phyloP scores from a whole-genome alignment of 2,797 vertebrate species.

The Gallinago nigripennis region DNA sequence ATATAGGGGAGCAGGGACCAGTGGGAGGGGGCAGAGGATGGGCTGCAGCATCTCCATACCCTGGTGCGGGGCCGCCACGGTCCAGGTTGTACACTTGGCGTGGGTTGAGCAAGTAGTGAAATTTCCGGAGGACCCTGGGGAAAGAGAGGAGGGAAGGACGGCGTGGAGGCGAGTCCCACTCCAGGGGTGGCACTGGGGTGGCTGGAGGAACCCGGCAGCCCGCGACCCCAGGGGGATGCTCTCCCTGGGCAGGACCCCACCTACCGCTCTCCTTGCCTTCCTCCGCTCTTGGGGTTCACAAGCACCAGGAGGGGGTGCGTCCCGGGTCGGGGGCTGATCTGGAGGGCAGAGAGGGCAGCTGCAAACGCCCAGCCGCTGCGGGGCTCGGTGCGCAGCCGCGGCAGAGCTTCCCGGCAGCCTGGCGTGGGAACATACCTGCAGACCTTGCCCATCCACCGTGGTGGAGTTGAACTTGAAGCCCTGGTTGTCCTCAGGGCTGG shows the following conservation, averaged over 20 bases:
- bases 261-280: conserved; percentile 93
- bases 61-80: conserved; percentile 85
- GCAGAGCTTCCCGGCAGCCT: not conserved
- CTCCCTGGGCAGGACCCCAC: not conserved
- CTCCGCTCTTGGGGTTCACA: conserved; percentile 95
- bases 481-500: conserved; percentile 83
- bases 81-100: conserved; percentile 95
- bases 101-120: conserved; percentile 93
- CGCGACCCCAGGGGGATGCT: fast-evolving
- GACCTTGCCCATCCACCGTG: conserved; percentile 84
- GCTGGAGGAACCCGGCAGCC: fast-evolving
- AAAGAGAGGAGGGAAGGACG: not conserved
- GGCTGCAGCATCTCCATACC: conserved; percentile 72
- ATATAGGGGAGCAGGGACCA: fast-evolving
- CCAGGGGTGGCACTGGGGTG: fast-evolving
- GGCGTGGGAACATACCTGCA: conserved; percentile 72
- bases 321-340: conserved; percentile 90
- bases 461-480: conserved; percentile 81
- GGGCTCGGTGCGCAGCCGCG: fast-evolving
- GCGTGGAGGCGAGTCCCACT: fast-evolving
- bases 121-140: conserved; percentile 89
- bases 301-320: conserved; percentile 92
- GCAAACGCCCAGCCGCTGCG: fast-evolving
- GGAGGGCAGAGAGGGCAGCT: conserved; percentile 1
- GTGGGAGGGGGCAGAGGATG: not conserved